phyloP scores from a whole-genome alignment of 1,140 invertebrate species.

The Drosophila busckii region DNA sequence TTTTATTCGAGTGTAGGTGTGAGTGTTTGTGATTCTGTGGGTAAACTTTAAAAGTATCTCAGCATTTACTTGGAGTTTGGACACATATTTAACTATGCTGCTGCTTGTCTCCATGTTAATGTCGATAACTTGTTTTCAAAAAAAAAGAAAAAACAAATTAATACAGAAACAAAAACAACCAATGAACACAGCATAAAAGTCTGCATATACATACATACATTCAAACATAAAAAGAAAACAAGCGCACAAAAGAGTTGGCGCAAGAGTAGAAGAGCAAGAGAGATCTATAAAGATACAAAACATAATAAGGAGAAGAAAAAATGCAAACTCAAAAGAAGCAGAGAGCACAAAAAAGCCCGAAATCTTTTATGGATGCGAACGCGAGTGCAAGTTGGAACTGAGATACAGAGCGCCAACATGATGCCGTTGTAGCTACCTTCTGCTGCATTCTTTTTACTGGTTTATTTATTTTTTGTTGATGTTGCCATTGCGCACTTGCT shows the following conservation, averaged over 20 bases:
- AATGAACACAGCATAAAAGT: constrained; percentile 46
- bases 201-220: no score
- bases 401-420: constrained; percentile 1
- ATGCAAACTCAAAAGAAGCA: constrained; percentile 29
- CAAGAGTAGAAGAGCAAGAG: no score
- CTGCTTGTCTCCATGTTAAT: constrained; percentile 37
- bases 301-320: constrained; percentile 22
- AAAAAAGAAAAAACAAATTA: constrained; percentile 22
- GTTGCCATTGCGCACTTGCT: constrained; percentile 53
- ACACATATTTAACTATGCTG: constrained; percentile 37
- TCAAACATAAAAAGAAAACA: constrained; percentile 59
- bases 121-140: constrained; percentile 71
- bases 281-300: constrained; percentile 36
- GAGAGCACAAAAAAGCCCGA: constrained; percentile 36
- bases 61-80: constrained; percentile 51
- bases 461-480: constrained; percentile 54
- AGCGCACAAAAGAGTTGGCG: no score
- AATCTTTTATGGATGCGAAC: no score
- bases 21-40: constrained; percentile 10
- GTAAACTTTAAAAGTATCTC: constrained; percentile 72
- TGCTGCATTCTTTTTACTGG: constrained; percentile 68
- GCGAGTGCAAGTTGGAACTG: constrained; percentile 26
- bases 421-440: constrained; percentile 52
- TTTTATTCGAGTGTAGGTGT: background rate
- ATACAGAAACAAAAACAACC: constrained; percentile 17